Base-by-base conservation (phyloP, 1,140 invertebrate species). In the Ostrea edulis region DNA sequence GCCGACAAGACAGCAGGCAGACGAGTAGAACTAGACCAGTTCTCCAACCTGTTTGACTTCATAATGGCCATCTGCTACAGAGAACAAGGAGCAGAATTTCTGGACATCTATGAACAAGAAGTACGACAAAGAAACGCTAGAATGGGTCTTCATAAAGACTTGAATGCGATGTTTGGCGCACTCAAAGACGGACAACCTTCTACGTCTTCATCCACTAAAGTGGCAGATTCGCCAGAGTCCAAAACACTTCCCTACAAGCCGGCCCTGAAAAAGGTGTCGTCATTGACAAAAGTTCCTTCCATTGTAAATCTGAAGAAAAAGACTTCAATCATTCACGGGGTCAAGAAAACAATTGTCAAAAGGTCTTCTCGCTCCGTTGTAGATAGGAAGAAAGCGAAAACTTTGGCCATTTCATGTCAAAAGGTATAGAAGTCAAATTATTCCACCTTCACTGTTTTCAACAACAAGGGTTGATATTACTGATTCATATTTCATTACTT, bases 41-140 rank as follows among this genome's bases (percentile, higher is more conserved):
- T 92, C 54, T 68, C 87, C 68, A 91, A 92, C 82, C 88, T 92
- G 0, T 91, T 90, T 88, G 92, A 93, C 68, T 89, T 92, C 62
- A 92, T 93, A 8, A 93, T 93, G 92, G 92, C 92, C 17, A 93
- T 93, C 22, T 92, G 92, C 82, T 93, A 93, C 87, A 89, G 91
- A 81, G 92, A 93, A 86, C 85, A 89, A 12, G 92, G 91, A 12
- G 88, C 88, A 8, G 91, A 91, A 17, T 89, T 91, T 52, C 82
- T 93, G 12, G 82, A 91, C 84, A 84, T 87, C 53, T 91, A 91
- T 71, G 91, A 91, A 62, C 86, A 86, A 17, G 91, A 91, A 65
- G 91, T 91, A 17, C 82, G 91, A 25, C 86, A 88, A 0, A 85
- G 91, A 86, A 84, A 90, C 12, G 86, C 86, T 14, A 58, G 82